Conservation (phyloP, 2,888 invertebrate genomes). For the Drosophila fulvimacula region DNA sequence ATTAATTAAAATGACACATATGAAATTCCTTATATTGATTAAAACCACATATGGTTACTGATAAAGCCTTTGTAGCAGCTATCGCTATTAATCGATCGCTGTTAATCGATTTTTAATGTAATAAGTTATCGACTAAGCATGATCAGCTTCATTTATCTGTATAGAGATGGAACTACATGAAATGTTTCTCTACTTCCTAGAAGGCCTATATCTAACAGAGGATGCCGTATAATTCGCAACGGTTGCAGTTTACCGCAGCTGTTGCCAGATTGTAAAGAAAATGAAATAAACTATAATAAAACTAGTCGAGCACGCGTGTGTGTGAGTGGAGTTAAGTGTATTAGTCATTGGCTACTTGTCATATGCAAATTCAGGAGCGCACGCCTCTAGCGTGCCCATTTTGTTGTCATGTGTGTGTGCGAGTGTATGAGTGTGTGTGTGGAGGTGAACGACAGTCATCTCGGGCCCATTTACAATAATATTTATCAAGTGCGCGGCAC, state of each 20-base stretch:
- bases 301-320: neutral
- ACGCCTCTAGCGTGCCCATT: slow-evolving; percentile 19
- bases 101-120: neutral
- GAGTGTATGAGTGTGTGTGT: slow-evolving; percentile 37
- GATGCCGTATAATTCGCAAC: neutral
- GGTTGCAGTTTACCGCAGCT: neutral
- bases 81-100: neutral
- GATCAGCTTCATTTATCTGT: neutral
- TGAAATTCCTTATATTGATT: too few relatives aligned
- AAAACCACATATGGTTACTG: too few relatives aligned
- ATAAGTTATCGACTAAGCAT: neutral
- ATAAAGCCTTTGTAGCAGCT: neutral
- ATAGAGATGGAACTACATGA: neutral
- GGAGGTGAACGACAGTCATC: slow-evolving; percentile 39
- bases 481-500: slow-evolving; percentile 73
- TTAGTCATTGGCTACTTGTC: slow-evolving; percentile 30
- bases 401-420: slow-evolving; percentile 37
- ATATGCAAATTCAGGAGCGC: slow-evolving; percentile 46
- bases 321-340: neutral
- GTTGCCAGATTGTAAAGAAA: neutral
- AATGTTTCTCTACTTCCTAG: neutral
- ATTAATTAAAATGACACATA: too few relatives aligned
- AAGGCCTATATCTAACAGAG: too few relatives aligned
- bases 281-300: neutral
- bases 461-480: slow-evolving; percentile 69